Evolutionary conservation across 2,888 invertebrate genomes (phyloP).

Genomic region (Thymelicus lineola): DNA sequence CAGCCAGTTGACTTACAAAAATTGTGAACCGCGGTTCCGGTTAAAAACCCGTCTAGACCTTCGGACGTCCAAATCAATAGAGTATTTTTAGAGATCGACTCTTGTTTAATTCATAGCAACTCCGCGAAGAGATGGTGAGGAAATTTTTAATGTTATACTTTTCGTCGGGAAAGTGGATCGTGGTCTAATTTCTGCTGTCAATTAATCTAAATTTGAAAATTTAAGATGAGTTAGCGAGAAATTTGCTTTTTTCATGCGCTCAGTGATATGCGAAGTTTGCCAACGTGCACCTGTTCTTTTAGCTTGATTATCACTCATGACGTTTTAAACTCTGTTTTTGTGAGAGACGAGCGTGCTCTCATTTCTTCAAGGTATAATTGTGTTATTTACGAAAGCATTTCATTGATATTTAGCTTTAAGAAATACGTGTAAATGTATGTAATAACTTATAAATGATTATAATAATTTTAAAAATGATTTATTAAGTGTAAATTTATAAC

Average conservation of each 20-base stretch:
- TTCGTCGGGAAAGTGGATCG: slow-evolving; percentile 6
- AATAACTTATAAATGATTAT: too few species aligned
- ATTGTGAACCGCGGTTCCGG: slow-evolving; percentile 42
- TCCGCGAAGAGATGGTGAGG: background rate
- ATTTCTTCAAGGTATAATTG: too few species aligned
- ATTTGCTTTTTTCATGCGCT: background rate
- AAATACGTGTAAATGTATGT: too few species aligned
- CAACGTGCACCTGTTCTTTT: background rate
- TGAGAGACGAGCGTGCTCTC: too few species aligned
- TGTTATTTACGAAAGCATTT: too few species aligned
- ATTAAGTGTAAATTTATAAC: too few species aligned
- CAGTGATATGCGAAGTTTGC: background rate
- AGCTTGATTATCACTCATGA: too few species aligned
- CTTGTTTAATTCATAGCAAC: slow-evolving; percentile 19
- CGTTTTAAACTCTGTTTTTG: too few species aligned
- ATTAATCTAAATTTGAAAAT: background rate
- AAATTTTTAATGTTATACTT: background rate
- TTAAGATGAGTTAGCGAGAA: background rate
- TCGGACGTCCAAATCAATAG: slow-evolving; percentile 38
- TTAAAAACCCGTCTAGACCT: slow-evolving; percentile 40
- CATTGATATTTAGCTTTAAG: too few species aligned
- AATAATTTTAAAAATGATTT: too few species aligned
- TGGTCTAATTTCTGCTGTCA: background rate
- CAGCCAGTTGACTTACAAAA: slow-evolving; percentile 39
- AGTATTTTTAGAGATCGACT: slow-evolving; percentile 29